Evolutionary conservation across 2,888 invertebrate species (phyloP).

Genomic region (Synergus gifuensis): DNA sequence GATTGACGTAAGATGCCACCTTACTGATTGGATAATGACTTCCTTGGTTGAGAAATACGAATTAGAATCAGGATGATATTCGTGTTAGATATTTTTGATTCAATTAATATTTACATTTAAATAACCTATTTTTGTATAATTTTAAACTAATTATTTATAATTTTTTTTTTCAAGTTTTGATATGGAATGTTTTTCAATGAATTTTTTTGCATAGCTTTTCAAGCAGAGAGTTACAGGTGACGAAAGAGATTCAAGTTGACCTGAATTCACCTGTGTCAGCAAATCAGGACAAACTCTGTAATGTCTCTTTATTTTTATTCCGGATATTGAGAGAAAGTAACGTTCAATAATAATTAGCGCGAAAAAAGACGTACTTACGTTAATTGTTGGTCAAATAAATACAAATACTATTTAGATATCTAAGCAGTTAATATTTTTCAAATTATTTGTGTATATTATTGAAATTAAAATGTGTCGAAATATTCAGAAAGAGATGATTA

Average conservation of each 20-base stretch:
- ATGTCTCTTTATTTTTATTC: slow-evolving; percentile 34
- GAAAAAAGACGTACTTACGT: slow-evolving; percentile 49
- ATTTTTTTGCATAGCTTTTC: slow-evolving; percentile 1
- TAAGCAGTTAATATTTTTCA: no score
- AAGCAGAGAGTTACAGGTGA: slow-evolving; percentile 1
- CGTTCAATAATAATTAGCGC: slow-evolving; percentile 57
- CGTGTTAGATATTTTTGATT: neutral
- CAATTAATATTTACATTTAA: neutral
- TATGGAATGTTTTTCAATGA: neutral
- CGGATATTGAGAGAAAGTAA: slow-evolving; percentile 68
- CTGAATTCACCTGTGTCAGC: slow-evolving; percentile 21
- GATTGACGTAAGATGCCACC: neutral
- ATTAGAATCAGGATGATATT: neutral
- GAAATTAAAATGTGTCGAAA: neutral
- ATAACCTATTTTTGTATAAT: neutral
- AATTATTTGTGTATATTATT: neutral
- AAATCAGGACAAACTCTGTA: slow-evolving; percentile 10
- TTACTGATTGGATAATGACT: neutral
- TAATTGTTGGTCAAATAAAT: neutral
- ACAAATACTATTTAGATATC: neutral
- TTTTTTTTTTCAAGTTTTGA: neutral
- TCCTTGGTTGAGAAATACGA: neutral
- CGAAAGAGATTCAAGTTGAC: slow-evolving; percentile 1
- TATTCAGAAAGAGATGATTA: neutral
- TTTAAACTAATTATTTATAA: neutral